A percentile compares a stretch with the other conserved stretches of the same genome.
Conservation (phyloP, 2,888 invertebrate species). For the Mactromeris polynyma region DNA sequence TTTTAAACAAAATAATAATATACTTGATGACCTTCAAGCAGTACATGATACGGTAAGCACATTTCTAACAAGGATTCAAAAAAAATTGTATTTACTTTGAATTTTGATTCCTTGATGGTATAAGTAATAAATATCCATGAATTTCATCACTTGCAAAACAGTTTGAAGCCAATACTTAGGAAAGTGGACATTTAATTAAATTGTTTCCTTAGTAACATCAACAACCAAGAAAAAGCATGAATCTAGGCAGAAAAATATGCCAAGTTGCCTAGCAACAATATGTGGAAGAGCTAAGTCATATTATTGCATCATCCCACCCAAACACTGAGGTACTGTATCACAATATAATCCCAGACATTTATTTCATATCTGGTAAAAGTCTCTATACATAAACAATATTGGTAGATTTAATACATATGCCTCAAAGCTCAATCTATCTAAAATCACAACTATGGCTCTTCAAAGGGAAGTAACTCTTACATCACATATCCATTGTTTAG, state of each 20-base stretch:
- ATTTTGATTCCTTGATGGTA: no score
- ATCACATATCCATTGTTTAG: background rate
- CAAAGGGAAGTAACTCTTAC: background rate
- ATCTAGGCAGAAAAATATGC: background rate
- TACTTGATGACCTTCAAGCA: no score
- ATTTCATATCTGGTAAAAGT: background rate
- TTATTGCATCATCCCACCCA: slow-evolving; percentile 40
- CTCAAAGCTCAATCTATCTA: background rate
- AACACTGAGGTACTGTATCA: slow-evolving; percentile 35
- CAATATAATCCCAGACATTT: slow-evolving; percentile 12
- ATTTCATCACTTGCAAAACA: no score
- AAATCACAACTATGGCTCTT: background rate
- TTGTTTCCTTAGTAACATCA: background rate
- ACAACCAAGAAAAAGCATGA: background rate
- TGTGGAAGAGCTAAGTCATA: slow-evolving; percentile 8
- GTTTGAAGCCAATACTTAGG: no score
- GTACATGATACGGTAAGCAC: no score
- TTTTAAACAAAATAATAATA: no score
- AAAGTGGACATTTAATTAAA: background rate
- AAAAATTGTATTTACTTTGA: no score
- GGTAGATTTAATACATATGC: background rate
- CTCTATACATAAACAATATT: background rate
- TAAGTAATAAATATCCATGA: no score
- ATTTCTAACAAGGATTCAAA: no score
- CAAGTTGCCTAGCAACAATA: background rate